These are phyloP conservation scores for Sander vitreus DNA, from an alignment of 2,113 vertebrate genomes.

Conservation along the genomic window DNA sequence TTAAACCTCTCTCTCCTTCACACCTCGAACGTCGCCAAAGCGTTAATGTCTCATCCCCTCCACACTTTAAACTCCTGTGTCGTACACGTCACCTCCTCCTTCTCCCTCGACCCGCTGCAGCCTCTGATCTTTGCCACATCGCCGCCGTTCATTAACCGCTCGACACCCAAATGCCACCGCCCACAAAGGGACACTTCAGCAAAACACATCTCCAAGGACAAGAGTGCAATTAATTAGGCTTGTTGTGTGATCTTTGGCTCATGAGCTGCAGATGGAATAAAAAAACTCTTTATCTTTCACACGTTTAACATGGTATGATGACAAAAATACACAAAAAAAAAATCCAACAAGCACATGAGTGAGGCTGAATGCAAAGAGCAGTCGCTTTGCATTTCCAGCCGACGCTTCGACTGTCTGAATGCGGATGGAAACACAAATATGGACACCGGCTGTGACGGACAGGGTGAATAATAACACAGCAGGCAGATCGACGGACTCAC, in stretches of 20 bases:
- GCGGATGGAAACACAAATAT: conserved; percentile 32
- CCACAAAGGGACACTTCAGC: conserved; percentile 57
- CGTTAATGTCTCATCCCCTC: conserved; percentile 43
- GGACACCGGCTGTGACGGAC: conserved; percentile 24
- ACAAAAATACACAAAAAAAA: not conserved
- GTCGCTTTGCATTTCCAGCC: conserved; percentile 42
- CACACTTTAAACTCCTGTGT: conserved; percentile 34
- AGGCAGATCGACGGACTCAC: conserved; percentile 85
- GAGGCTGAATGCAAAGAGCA: conserved; percentile 17
- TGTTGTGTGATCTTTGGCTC: conserved; percentile 63
- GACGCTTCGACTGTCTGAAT: not conserved
- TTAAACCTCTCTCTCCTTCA: conserved; percentile 25
- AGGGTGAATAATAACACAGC: conserved; percentile 42
- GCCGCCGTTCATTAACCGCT: conserved; percentile 48
- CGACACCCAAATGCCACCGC: conserved; percentile 34
- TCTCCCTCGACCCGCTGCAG: not conserved
- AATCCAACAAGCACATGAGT: conserved; percentile 13
- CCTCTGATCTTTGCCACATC: conserved; percentile 45
- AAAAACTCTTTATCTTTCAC: conserved; percentile 45
- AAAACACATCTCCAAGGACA: conserved; percentile 56
- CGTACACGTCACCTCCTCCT: not conserved
- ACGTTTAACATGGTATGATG: conserved; percentile 43
- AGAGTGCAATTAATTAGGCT: conserved; percentile 65
- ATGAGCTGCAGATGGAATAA: conserved; percentile 48
- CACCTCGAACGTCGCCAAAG: conserved; percentile 21